Evolutionary conservation across 2,888 invertebrate species (phyloP).

Genomic region (Formica aserva): DNA sequence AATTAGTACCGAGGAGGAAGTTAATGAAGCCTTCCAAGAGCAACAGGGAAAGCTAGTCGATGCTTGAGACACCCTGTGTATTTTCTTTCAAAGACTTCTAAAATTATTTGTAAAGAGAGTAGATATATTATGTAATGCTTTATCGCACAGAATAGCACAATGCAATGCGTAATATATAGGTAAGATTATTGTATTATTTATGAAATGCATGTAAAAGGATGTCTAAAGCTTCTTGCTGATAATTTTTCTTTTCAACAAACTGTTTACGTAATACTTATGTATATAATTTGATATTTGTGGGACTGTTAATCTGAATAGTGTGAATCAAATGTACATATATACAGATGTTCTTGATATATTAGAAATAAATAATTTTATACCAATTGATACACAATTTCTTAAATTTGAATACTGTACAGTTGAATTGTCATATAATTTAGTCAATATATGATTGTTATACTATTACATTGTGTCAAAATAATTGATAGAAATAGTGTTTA

Average conservation of each 20-base stretch:
- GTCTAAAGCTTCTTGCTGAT: neutral
- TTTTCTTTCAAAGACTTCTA: neutral
- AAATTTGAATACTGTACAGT: neutral
- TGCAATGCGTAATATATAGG: neutral
- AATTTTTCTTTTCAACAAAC: neutral
- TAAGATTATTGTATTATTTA: constrained; percentile 3
- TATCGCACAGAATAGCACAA: neutral
- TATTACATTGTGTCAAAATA: neutral
- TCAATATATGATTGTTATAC: neutral
- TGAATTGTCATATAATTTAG: neutral
- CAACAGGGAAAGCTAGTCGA: neutral
- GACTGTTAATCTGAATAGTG: neutral
- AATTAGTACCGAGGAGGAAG: neutral
- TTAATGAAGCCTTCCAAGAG: neutral
- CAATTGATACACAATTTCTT: neutral
- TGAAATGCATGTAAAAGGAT: neutral
- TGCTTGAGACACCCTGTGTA: neutral
- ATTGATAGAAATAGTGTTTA: neutral
- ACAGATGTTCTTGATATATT: neutral
- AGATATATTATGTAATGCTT: no score
- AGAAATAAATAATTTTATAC: neutral
- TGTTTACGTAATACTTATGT: neutral
- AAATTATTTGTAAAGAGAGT: neutral
- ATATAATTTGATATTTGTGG: neutral
- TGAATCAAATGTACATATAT: neutral